phyloP scores from a whole-genome alignment of 2,113 vertebrate species.

The Arvicanthis niloticus region DNA sequence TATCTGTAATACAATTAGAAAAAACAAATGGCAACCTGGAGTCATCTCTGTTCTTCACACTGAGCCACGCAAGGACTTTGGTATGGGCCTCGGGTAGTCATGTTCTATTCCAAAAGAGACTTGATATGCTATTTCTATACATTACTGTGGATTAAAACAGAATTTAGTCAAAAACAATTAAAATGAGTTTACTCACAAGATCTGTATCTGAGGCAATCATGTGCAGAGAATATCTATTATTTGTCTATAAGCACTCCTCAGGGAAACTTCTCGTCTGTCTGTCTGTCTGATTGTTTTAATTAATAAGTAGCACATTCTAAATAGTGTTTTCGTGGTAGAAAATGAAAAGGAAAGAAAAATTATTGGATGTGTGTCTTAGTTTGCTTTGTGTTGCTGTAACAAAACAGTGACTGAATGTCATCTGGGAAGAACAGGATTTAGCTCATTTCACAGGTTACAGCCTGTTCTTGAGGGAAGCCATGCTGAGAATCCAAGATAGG shows the following conservation, averaged over 20 bases:
- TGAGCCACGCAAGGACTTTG: neutral
- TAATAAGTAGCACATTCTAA: too few species aligned
- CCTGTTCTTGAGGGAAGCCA: neutral
- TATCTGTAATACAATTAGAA: conserved; percentile 49
- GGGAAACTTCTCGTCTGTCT: neutral
- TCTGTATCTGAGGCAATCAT: neutral
- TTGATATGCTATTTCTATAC: neutral
- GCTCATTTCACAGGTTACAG: neutral
- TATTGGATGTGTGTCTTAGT: neutral
- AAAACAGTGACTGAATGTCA: neutral
- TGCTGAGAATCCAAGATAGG: neutral
- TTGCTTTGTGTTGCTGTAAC: neutral
- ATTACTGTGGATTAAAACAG: conserved; percentile 25
- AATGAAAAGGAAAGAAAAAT: conserved; percentile 30
- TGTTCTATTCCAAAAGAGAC: neutral
- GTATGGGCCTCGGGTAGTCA: neutral
- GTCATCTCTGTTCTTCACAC: neutral
- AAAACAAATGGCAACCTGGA: neutral
- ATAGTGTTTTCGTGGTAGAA: too few species aligned
- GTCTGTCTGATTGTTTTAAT: neutral
- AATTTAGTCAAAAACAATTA: conserved; percentile 12
- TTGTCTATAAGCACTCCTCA: neutral
- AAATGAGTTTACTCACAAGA: conserved; percentile 16
- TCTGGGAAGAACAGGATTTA: neutral
- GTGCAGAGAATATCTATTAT: conserved; percentile 14